A percentile compares a stretch with the other conserved stretches of the same genome.
Evolutionary conservation across 2,888 invertebrate genomes (phyloP).

Genomic region (Chironomus tentans): DNA sequence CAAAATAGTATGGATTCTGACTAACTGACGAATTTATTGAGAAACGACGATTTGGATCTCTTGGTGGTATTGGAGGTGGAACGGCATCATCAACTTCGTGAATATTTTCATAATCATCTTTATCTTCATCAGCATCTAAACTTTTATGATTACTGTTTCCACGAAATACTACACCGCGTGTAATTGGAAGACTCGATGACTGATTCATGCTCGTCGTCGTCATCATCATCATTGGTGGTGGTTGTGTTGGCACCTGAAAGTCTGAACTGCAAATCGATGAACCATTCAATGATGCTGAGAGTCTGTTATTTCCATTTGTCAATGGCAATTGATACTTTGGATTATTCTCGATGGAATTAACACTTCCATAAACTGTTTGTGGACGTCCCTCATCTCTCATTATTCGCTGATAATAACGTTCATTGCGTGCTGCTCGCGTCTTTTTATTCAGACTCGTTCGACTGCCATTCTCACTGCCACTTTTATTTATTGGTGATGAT

Average conservation of each 20-base stretch:
- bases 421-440: constrained; percentile 66
- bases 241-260: not conserved
- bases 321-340: constrained; percentile 31
- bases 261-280: constrained; percentile 23
- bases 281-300: constrained; percentile 18
- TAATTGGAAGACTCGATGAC: constrained; percentile 7
- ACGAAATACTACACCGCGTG: not conserved
- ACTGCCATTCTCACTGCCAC: constrained; percentile 56
- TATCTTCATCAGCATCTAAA: constrained; percentile 34
- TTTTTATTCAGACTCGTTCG: constrained; percentile 52
- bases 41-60: constrained; percentile 57
- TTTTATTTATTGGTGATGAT: constrained; percentile 55
- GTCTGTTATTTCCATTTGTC: constrained; percentile 8
- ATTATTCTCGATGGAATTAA: constrained; percentile 45
- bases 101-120: constrained; percentile 32
- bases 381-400: constrained; percentile 48
- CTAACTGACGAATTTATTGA: constrained; percentile 39
- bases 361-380: constrained; percentile 32
- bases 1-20: constrained; percentile 23
- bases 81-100: constrained; percentile 39
- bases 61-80: constrained; percentile 73
- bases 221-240: too few species aligned
- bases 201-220: not conserved
- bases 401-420: constrained; percentile 66
- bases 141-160: not conserved